Evolutionary conservation across 2,888 invertebrate genomes (phyloP).

Genomic region (Mesorhabditis spiculigera): DNA sequence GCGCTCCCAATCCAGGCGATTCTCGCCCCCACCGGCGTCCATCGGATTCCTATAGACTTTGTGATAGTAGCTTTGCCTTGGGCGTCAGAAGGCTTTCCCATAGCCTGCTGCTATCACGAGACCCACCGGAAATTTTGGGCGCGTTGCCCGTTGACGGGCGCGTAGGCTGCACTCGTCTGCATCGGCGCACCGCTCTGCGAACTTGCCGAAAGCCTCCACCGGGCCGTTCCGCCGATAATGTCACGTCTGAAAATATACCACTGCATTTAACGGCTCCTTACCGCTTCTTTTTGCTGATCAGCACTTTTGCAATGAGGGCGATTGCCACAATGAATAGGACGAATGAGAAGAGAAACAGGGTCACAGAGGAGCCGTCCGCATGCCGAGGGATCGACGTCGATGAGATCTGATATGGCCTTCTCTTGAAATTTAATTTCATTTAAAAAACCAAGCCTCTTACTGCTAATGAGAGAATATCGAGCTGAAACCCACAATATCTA

Average conservation of each 20-base stretch:
- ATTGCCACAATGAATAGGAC: slow-evolving; percentile 39
- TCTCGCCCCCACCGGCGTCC: not conserved
- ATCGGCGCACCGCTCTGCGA: slow-evolving; percentile 23
- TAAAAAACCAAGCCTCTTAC: not conserved
- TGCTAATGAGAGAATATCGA: not conserved
- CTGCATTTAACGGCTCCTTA: slow-evolving; percentile 9
- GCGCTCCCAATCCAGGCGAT: slow-evolving; percentile 44
- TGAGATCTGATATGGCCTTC: not conserved
- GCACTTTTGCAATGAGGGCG: slow-evolving; percentile 40
- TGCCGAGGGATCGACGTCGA: slow-evolving; percentile 8
- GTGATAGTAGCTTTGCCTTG: no score
- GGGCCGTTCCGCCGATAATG: slow-evolving; percentile 30
- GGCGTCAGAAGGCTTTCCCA: no score
- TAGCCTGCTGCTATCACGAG: slow-evolving; percentile 13
- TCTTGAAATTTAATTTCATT: not conserved
- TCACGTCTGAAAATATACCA: slow-evolving; percentile 21
- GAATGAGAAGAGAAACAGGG: slow-evolving; percentile 33
- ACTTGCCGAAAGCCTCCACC: slow-evolving; percentile 34
- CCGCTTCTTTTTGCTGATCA: slow-evolving; percentile 39
- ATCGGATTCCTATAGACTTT: not conserved
- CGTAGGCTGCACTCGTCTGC: slow-evolving; percentile 9
- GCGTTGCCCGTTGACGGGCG: not conserved
- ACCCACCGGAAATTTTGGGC: slow-evolving; percentile 2
- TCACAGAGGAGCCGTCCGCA: slow-evolving; percentile 22
- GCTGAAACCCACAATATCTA: not conserved